Evolutionary conservation across 2,113 vertebrate species (phyloP).

Genomic region (Pantherophis guttatus): DNA sequence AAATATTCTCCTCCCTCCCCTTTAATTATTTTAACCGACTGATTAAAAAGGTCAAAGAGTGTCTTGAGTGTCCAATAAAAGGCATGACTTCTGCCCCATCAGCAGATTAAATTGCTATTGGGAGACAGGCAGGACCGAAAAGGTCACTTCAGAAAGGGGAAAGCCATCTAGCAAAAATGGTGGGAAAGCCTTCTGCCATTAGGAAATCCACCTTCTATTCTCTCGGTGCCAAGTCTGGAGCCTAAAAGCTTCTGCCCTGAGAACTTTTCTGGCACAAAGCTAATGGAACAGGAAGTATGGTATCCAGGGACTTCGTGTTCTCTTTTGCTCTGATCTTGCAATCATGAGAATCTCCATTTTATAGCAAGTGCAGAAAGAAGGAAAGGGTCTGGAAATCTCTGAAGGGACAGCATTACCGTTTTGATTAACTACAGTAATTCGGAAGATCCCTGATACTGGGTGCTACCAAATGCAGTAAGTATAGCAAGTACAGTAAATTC

Average conservation of each 20-base stretch:
- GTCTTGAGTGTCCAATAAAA: conserved; percentile 60
- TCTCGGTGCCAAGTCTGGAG: background rate
- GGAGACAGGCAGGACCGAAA: conserved; percentile 27
- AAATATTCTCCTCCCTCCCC: conserved; percentile 27
- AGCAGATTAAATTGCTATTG: conserved; percentile 63
- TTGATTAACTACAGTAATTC: background rate
- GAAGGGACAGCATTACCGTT: background rate
- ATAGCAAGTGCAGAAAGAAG: background rate
- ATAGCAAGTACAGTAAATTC: background rate
- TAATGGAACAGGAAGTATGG: too few relatives aligned
- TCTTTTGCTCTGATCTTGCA: background rate
- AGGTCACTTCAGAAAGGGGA: conserved; percentile 46
- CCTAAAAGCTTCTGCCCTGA: background rate
- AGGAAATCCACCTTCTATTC: background rate
- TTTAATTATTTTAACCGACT: background rate
- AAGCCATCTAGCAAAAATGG: background rate
- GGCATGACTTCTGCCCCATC: conserved; percentile 42
- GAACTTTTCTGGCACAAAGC: background rate
- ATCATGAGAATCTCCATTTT: background rate
- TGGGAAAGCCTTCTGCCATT: background rate
- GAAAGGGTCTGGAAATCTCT: background rate
- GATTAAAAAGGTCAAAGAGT: conserved; percentile 56
- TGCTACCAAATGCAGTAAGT: background rate
- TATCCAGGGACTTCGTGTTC: background rate
- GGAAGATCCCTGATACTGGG: background rate